Conservation (phyloP, 2,797 vertebrate genomes). For the Phalloptychus januarius region DNA sequence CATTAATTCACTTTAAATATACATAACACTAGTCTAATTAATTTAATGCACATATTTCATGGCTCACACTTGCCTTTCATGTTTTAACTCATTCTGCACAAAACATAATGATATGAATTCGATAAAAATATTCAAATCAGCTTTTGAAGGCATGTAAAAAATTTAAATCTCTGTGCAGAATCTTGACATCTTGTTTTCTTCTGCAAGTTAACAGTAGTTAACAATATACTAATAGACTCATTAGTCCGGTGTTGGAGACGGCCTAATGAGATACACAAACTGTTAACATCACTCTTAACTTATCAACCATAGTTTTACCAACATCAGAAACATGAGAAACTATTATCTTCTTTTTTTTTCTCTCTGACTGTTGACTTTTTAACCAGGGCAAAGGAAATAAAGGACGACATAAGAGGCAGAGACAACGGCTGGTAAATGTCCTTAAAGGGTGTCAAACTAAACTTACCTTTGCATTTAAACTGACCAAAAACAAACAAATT, state of each 20-base stretch:
- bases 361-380: conserved; percentile 74
- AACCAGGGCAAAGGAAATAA: conserved; percentile 86
- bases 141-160: neutral
- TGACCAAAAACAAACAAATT: conserved; percentile 27
- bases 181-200: neutral
- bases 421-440: conserved; percentile 83
- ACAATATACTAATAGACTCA: too few relatives aligned
- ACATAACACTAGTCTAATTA: conserved; percentile 10
- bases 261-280: conserved; percentile 12
- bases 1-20: conserved; percentile 1
- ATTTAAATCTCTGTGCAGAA: neutral
- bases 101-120: neutral
- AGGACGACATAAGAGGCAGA: conserved; percentile 85
- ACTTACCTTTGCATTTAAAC: conserved; percentile 9
- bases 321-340: conserved; percentile 53
- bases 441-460: conserved; percentile 52
- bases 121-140: neutral
- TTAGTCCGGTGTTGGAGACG: neutral
- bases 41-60: conserved; percentile 16
- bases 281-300: conserved; percentile 18
- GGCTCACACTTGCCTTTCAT: conserved; percentile 32
- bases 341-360: conserved; percentile 32
- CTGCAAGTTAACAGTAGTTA: neutral
- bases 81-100: conserved; percentile 31
- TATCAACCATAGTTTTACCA: conserved; percentile 40